Evolutionary conservation across 2,797 vertebrate species (phyloP).

Genomic region (Carduelis carduelis): DNA sequence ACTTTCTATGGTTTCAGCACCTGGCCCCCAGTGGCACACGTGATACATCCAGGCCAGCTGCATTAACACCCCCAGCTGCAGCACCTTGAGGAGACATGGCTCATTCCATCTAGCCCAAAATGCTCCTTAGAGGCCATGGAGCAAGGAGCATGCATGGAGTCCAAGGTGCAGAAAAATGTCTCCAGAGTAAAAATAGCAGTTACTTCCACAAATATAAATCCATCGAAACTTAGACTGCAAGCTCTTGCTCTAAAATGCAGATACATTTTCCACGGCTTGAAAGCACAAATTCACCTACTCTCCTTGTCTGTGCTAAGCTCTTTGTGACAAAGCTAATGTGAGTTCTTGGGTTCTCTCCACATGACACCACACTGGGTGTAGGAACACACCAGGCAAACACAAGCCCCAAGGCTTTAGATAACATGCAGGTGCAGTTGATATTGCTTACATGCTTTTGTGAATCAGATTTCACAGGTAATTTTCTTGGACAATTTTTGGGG

Average conservation of each 20-base stretch:
- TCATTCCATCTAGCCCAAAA: neutral
- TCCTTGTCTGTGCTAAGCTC: neutral
- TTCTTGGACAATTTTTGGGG: neutral
- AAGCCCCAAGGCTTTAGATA: neutral
- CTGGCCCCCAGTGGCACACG: fast-evolving
- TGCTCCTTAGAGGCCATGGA: neutral
- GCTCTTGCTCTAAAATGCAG: neutral
- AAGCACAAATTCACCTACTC: neutral
- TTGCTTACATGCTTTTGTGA: neutral
- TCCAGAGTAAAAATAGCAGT: neutral
- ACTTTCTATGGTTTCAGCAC: fast-evolving
- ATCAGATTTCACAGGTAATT: neutral
- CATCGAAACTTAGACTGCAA: neutral
- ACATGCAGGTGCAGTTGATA: neutral
- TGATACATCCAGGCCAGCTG: neutral
- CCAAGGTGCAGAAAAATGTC: neutral
- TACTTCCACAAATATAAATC: neutral
- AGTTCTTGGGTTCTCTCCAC: neutral
- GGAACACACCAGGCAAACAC: neutral
- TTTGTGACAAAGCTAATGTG: neutral
- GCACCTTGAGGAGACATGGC: neutral
- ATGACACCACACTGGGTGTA: neutral
- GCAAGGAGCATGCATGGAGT: neutral
- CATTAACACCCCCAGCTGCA: neutral
- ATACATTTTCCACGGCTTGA: neutral